A percentile compares a stretch with the other conserved stretches of the same genome.
Conservation (phyloP, 1,140 invertebrate genomes). For the Heliconius nattereri region DNA sequence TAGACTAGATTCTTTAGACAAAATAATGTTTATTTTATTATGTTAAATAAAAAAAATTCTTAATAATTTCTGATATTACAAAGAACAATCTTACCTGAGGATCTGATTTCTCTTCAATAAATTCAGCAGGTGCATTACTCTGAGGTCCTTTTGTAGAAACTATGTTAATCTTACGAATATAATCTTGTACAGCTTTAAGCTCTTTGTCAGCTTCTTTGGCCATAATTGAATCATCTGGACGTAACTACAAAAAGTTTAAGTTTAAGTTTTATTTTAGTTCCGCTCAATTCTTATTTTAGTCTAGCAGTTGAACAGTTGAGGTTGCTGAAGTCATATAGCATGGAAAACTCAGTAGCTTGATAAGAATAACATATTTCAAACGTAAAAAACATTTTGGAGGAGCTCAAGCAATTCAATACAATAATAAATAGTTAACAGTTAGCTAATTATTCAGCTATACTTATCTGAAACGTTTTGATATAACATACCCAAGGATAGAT, state of each 20-base stretch:
- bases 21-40: too few relatives aligned
- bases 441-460: too few relatives aligned
- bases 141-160: slow-evolving; percentile 93
- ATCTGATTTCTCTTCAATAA: slow-evolving; percentile 86
- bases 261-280: background rate
- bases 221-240: slow-evolving; percentile 92
- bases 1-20: too few relatives aligned
- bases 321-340: too few relatives aligned
- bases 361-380: too few relatives aligned
- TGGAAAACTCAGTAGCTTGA: too few relatives aligned
- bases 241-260: slow-evolving; percentile 84
- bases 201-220: slow-evolving; percentile 91
- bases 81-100: slow-evolving; percentile 55
- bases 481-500: slow-evolving; percentile 94
- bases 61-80: background rate
- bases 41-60: background rate
- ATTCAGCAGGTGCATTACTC: slow-evolving; percentile 86
- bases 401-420: too few relatives aligned
- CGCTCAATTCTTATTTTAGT: background rate
- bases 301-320: too few relatives aligned
- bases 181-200: slow-evolving; percentile 92
- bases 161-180: slow-evolving; percentile 92
- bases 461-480: background rate
- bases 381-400: too few relatives aligned
- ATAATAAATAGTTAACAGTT: too few relatives aligned